phyloP scores from a whole-genome alignment of 1,140 invertebrate species.

The Ceratina australensis region DNA sequence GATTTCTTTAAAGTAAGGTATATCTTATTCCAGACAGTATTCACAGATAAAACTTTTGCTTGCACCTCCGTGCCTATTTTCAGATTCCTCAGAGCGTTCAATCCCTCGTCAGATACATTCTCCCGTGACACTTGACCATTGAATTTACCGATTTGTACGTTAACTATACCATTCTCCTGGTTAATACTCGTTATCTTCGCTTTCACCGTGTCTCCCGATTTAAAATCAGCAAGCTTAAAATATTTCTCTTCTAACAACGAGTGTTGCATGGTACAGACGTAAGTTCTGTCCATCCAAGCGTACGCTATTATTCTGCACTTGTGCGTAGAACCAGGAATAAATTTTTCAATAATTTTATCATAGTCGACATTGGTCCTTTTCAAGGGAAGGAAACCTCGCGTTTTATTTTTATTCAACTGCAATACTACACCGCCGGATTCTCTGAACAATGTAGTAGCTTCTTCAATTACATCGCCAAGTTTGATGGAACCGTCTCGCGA shows the following conservation, averaged over 20 bases:
- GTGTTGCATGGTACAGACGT: constrained; percentile 82
- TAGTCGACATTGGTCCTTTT: constrained; percentile 77
- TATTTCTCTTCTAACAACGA: constrained; percentile 78
- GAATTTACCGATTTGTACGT: constrained; percentile 71
- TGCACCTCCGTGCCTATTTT: constrained; percentile 77
- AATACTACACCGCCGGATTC: constrained; percentile 81
- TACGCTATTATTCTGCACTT: constrained; percentile 82
- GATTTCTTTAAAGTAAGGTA: constrained; percentile 82
- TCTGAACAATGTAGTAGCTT: constrained; percentile 77
- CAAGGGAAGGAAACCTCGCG: constrained; percentile 81
- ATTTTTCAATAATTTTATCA: constrained; percentile 76
- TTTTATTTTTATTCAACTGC: constrained; percentile 75
- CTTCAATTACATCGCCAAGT: constrained; percentile 79
- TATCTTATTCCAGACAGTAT: constrained; percentile 70
- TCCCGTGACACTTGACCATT: constrained; percentile 71
- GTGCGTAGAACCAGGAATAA: constrained; percentile 78
- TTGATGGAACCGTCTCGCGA: constrained; percentile 67
- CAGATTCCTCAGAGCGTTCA: constrained; percentile 66
- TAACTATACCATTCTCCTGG: constrained; percentile 62
- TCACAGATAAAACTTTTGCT: constrained; percentile 79
- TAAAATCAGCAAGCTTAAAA: constrained; percentile 78
- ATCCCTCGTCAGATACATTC: constrained; percentile 64
- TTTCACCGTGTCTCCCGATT: constrained; percentile 78
- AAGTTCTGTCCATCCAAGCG: constrained; percentile 80
- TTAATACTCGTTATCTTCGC: constrained; percentile 74